Evolutionary conservation across 1,140 invertebrate species (phyloP).

Genomic region (Frieseomelitta varia): DNA sequence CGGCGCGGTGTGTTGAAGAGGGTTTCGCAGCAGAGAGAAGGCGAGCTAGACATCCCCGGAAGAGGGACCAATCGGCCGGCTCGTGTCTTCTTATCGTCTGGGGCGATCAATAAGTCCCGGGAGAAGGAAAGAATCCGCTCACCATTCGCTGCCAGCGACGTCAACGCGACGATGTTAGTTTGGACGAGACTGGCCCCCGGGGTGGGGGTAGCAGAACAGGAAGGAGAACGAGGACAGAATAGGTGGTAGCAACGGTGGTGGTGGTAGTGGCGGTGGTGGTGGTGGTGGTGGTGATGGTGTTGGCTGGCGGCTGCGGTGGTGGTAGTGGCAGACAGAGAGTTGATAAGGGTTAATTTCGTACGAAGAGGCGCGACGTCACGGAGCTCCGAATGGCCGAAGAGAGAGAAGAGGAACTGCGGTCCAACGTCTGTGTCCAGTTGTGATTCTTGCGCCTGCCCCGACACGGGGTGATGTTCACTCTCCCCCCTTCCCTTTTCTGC

Average conservation of each 20-base stretch:
- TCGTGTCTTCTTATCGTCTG: constrained; percentile 80
- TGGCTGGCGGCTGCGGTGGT: constrained; percentile 9
- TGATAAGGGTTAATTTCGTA: constrained; percentile 83
- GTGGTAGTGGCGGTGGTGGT: constrained; percentile 2
- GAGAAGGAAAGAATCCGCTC: constrained; percentile 80
- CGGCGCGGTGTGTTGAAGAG: not conserved
- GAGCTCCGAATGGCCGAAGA: constrained; percentile 21
- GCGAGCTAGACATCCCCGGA: constrained; percentile 33
- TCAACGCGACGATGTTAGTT: constrained; percentile 63
- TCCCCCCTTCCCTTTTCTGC: constrained; percentile 22
- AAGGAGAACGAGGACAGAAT: constrained; percentile 34
- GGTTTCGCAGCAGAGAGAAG: not conserved
- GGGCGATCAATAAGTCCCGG: constrained; percentile 81
- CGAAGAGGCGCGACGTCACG: constrained; percentile 57
- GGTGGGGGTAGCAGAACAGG: constrained; percentile 27
- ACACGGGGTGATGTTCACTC: constrained; percentile 58
- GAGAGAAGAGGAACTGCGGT: constrained; percentile 61
- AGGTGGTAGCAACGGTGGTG: not conserved
- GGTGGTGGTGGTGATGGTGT: constrained; percentile 39
- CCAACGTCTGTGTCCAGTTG: constrained; percentile 75
- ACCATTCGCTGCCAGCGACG: constrained; percentile 70
- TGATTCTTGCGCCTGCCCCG: constrained; percentile 76
- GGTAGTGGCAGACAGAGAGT: constrained; percentile 71
- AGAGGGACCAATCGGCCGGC: constrained; percentile 76
- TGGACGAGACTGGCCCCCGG: constrained; percentile 21